A percentile compares a stretch with the other conserved stretches of the same genome.
Conservation (phyloP, 37 sponge, comb jelly and placozoan species). For the Ephydatia muelleri region DNA sequence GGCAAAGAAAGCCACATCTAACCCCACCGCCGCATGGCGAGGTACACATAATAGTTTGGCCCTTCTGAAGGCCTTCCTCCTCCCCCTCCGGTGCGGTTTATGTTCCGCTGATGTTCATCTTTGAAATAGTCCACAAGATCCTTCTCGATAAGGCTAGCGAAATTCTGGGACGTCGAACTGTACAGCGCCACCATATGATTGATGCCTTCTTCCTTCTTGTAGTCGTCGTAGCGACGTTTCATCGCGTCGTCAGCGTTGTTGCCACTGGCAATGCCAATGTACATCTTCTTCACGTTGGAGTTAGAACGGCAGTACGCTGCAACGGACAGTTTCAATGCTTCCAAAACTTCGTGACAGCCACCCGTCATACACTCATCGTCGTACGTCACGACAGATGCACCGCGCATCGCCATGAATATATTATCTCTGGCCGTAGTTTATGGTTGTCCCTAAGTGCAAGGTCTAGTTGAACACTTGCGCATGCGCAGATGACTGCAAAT, state of each 20-base stretch:
- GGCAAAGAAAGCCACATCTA: neutral
- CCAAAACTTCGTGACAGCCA: too few relatives aligned
- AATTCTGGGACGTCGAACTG: neutral
- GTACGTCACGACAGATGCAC: too few relatives aligned
- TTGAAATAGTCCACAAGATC: neutral
- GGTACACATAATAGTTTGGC: slow-evolving; percentile 6
- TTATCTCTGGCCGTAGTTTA: too few relatives aligned
- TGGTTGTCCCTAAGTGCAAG: too few relatives aligned
- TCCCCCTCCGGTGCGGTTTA: neutral
- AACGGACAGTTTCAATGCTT: too few relatives aligned
- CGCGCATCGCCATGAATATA: too few relatives aligned
- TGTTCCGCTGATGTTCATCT: neutral
- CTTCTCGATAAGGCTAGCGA: neutral
- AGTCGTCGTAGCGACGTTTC: slow-evolving; percentile 2
- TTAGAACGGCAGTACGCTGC: too few relatives aligned
- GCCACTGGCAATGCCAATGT: slow-evolving; percentile 19
- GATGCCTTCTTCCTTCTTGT: slow-evolving; percentile 9
- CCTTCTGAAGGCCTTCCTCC: neutral
- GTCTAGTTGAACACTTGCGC: too few relatives aligned
- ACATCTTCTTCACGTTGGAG: neutral
- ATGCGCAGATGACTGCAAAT: too few relatives aligned
- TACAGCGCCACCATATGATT: slow-evolving; percentile 8
- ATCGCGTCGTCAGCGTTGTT: slow-evolving; percentile 3
- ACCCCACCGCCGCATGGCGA: neutral
- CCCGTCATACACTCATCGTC: too few relatives aligned